These are phyloP conservation scores for Drosophila burlai DNA, from an alignment of 1,140 invertebrate species.

Conservation along the genomic window DNA sequence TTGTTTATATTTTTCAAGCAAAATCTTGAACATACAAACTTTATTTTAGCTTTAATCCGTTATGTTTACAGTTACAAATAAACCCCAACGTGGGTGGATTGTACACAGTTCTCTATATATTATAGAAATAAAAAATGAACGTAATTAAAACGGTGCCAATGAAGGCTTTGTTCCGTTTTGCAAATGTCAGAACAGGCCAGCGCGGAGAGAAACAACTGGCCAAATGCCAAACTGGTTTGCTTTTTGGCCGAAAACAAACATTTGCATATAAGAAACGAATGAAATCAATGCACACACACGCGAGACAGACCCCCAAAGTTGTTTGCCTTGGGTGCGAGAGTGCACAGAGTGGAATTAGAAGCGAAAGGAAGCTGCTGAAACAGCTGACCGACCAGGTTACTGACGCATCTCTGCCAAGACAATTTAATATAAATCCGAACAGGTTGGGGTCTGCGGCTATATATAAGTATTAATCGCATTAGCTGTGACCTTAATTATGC, in stretches of 20 bases:
- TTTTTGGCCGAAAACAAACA: constrained; percentile 52
- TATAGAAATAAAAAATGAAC: constrained; percentile 15
- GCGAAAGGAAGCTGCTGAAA: constrained; percentile 26
- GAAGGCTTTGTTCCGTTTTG: constrained; percentile 55
- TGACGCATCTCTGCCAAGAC: constrained; percentile 53
- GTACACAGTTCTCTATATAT: constrained; percentile 14
- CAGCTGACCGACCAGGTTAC: constrained; percentile 48
- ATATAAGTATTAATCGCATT: constrained; percentile 26
- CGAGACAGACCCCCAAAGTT: constrained; percentile 45
- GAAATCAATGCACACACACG: constrained; percentile 51
- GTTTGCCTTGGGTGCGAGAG: constrained; percentile 52
- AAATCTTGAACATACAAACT: no score
- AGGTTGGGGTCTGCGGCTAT: constrained; percentile 21
- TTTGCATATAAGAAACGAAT: constrained; percentile 59
- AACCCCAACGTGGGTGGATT: constrained; percentile 20
- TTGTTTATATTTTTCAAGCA: background rate
- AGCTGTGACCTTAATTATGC: constrained; percentile 54
- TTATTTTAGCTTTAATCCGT: background rate
- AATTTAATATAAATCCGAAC: constrained; percentile 27
- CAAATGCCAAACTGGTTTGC: constrained; percentile 57
- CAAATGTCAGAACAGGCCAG: constrained; percentile 50
- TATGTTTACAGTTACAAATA: constrained; percentile 27
- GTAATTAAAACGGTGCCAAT: constrained; percentile 54
- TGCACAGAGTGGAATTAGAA: constrained; percentile 32
- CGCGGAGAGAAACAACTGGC: constrained; percentile 21